Conservation (phyloP, 1,140 invertebrate genomes). For the Saccostrea echinata region DNA sequence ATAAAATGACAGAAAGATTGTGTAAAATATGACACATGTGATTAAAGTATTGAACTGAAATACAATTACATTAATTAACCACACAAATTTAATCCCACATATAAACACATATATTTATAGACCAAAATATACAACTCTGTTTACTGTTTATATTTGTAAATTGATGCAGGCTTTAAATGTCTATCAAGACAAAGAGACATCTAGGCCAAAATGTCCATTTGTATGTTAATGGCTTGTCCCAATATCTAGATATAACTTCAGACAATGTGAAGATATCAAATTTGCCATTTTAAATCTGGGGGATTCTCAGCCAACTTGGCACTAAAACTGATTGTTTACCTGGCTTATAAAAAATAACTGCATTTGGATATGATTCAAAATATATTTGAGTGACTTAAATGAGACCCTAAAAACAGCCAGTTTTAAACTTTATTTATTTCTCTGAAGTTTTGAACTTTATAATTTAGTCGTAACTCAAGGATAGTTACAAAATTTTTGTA, state of each 20-base stretch:
- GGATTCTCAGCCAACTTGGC: background rate
- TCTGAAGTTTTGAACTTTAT: constrained; percentile 5
- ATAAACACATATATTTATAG: background rate
- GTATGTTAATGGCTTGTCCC: constrained; percentile 14
- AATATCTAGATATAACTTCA: background rate
- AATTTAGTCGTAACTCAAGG: background rate
- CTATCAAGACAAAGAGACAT: background rate
- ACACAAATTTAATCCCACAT: no score
- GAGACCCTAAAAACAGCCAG: background rate
- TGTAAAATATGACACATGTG: no score
- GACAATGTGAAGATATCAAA: constrained; percentile 12
- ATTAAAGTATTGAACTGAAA: no score
- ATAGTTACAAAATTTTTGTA: background rate
- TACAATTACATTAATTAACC: no score
- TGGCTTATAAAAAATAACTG: constrained; percentile 5
- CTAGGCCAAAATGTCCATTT: background rate
- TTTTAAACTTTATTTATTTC: constrained; percentile 15
- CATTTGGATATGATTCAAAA: constrained; percentile 28
- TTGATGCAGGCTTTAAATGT: background rate
- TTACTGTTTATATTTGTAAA: background rate
- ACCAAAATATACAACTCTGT: background rate
- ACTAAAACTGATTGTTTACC: background rate
- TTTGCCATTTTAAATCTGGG: background rate
- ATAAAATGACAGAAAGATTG: no score
- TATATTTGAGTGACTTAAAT: background rate